A percentile compares a stretch with the other conserved stretches of the same genome.
phyloP scores from a whole-genome alignment of 2,888 invertebrate genomes.

The Ennomos quercinarius region DNA sequence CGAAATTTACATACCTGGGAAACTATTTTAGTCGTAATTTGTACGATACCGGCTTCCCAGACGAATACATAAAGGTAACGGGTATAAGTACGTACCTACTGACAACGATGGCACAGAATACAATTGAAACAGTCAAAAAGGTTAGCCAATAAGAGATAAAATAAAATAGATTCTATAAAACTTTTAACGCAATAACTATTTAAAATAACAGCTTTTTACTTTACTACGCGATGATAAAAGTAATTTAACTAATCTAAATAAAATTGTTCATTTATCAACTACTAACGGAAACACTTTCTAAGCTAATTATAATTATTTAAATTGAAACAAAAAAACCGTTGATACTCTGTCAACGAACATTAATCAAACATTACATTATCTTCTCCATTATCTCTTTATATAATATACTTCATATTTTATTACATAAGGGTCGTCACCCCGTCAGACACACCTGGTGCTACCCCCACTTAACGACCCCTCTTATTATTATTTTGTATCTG shows the following conservation, averaged over 20 bases:
- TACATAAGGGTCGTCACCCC: conserved; percentile 76
- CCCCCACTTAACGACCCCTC: conserved; percentile 71
- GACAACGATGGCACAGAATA: too few species aligned
- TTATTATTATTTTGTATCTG: conserved; percentile 85
- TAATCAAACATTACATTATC: conserved; percentile 61
- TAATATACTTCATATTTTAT: conserved; percentile 37
- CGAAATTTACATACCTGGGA: too few species aligned
- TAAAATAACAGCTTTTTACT: too few species aligned
- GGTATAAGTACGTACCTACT: too few species aligned
- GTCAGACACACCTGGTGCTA: conserved; percentile 75
- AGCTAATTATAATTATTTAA: conserved; percentile 12
- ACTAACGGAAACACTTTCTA: conserved; percentile 5
- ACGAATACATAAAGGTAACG: too few species aligned
- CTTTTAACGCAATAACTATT: too few species aligned
- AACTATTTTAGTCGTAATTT: too few species aligned
- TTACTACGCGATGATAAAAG: too few species aligned
- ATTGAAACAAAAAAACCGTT: conserved; percentile 30
- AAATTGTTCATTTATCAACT: not conserved
- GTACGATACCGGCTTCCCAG: too few species aligned
- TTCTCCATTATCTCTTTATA: conserved; percentile 38
- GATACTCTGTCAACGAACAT: conserved; percentile 54
- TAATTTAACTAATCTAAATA: too few species aligned
- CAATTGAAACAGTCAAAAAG: not conserved
- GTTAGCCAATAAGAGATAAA: not conserved
- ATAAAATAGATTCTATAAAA: too few species aligned